Evolutionary conservation across 2,113 vertebrate species (phyloP), one percentile per base, ranked within the genome.

Genomic region (Chelonoidis abingdonii): DNA sequence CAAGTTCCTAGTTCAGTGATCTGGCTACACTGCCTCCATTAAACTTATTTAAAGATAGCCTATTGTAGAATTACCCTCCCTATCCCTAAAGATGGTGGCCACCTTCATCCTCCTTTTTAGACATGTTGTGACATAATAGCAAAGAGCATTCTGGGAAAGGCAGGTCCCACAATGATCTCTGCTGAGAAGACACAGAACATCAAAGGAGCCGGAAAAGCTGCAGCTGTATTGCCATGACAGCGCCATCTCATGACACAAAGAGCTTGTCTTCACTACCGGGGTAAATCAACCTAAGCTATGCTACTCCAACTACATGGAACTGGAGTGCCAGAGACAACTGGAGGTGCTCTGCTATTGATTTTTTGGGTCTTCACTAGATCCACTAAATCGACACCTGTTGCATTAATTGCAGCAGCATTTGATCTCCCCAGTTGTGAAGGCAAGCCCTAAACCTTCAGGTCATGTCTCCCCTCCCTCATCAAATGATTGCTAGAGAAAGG

Each of bases 11-110:
- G 62, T 69, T 14, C 16, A 69, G 8, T 9, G 8, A 3, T 9
- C 8, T 38, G 35, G 17, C 19, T 21, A 3, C 29, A 11, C 2
- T 21, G 2, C 52, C 2, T 84, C 16, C 10, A 5, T 1, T 86
- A 83, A 84, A 11, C 0, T 17, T 75, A 29, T 0, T 9, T 29
- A 35, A 2, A 83, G 0, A 62, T 4, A 72, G 8, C 4, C 35
- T 9, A 72, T 38, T 72, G 19, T 9, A 69, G 14, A 88, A 91
- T 19, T 2, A 88, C 1, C 5, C 89, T 59, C 54, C 11, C 22
- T 89, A 57, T 1, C 41, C 0, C 5, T 10, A 27, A 72, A 72
- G 8, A 5, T 22, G 17, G 4, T 17, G 27, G 35, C 10, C 27
- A n/a, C n/a, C 52, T 16, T 69, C 8, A 27, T 3, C 29, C 54